Conservation (phyloP, 2,113 vertebrate genomes). For the Mus musculus region GRCm39 chr8:78114001-78114500, state of each 20-base stretch:
- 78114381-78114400: rapidly evolving
- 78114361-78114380: neutral
- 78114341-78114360: rapidly evolving
- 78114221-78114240: neutral
- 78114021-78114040: neutral
- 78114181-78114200: neutral
- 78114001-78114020: neutral
- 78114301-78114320: neutral
- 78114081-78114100: neutral
- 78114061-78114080: neutral
- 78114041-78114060: neutral
- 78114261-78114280: neutral
- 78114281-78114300: neutral
- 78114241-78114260: neutral
- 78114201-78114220: neutral
- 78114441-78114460: neutral
- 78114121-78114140: too few relatives aligned
- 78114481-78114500: neutral
- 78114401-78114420: neutral
- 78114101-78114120: neutral
- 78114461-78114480: neutral
- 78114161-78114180: neutral
- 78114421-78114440: neutral
- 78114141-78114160: neutral
- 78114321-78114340: neutral